Base-by-base conservation (phyloP, 2,888 invertebrate genomes). In the Lasioglossum figueresi region DNA sequence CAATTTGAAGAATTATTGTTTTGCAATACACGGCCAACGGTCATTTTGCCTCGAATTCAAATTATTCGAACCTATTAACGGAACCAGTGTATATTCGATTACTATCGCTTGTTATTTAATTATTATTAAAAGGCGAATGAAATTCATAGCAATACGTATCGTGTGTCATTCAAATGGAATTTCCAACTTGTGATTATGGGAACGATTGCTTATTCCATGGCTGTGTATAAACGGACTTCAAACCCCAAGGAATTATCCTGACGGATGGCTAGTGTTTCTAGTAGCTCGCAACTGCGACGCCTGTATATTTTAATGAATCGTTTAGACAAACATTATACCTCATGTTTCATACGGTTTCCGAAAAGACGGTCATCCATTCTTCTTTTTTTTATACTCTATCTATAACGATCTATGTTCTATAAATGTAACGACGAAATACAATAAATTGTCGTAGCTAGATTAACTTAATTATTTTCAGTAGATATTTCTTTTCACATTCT, bases 201-300 rank as follows among this genome's bases (percentile, higher is more conserved):
- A 87, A 83, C 76, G 74, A 74, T 87, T 34, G 85, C 68, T 84
- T 87, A 86, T 88, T 86, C 84, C 86, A 91, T 91, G 91, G 91
- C 92, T 92, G 92, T 92, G 91, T 91, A 83, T 82, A 91, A 88
- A 88, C 85, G 88, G 88, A 92, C 83, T 92, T 88, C 79, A 87
- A 91, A 91, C 80, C 83, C 82, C 59, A 80, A 83, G 71, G 75
- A 81, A 79, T 37, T 77, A 74, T 72, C 74, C 77, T 89, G 52
- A 52, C 52, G 88, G 70, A 84, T 72, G 84, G 73, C 80, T 88
- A 89, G 75, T 80, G 79, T 82, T 88, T 86, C 83, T 88, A 88
- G 66, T 85, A 70, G 78, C 81, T 83, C 31, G 74, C 86, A 74
- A 74, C 79, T 43, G 79, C 73, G 74, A 77, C 75, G 75, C 84